Base-by-base conservation (phyloP, 2,888 invertebrate species). In the Scaptomyza caliginosa region DNA sequence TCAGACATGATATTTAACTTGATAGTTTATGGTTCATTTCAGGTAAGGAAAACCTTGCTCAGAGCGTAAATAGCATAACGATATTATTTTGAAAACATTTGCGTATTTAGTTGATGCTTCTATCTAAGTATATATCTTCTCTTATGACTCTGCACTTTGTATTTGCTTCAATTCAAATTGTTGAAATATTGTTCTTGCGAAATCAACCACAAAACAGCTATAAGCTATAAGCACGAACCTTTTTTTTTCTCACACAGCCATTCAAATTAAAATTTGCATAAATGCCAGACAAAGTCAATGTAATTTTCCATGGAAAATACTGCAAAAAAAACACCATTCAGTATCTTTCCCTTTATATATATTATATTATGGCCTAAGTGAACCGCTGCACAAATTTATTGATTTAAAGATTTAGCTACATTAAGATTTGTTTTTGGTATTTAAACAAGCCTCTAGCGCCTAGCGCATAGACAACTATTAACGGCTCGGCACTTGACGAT, bases 271-370 rank as follows among this genome's bases (percentile, higher is more conserved):
- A 87, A 83, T 83, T 83, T 69, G 71, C 82, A 83, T 83, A 83
- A 74, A 71, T 16, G 43, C 38, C 51, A 54, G 26, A 59, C 50
- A 46, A 62, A 66, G 32, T 45, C 55, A 43, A 82, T 78, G 82
- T 74, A 85, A 82, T 79, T 83, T 83, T 83, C 86, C 87, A 87
- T 81, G 83, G 76, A 87, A 82, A 87, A 74, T 69, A 71, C 11
- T 39, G 24, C 32, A 34, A 68, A 34, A n/a, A n/a, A n/a, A n/a
- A n/a, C n/a, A 21, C 40, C 48, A 59, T 67, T 50, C 38, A 36
- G 65, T 60, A 75, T 54, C 60, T 73, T 60, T 54, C 65, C 59
- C 26, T 16, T 48, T 52, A 4, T 23, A 59, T 30, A 30, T n/a
- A 30, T 11, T 30, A 11, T 3, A 51, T 43, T 58, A 49, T 38